These are phyloP conservation scores for Caenorhabditis tropicalis DNA, from an alignment of 1,140 invertebrate genomes.

Conservation along the genomic window DNA sequence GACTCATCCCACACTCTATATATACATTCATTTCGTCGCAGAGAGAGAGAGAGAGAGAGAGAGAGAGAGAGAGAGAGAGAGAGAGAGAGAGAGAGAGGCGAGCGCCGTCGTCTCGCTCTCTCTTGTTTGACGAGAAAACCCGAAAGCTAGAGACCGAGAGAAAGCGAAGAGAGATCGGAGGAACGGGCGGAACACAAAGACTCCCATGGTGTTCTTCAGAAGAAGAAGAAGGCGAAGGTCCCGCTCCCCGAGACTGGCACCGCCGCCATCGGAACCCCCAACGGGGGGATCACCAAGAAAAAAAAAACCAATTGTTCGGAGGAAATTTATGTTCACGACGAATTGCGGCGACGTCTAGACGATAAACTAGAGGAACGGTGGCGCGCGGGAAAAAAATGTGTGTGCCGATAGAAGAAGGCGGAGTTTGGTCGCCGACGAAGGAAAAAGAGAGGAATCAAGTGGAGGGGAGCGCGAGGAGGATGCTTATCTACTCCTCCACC, in stretches of 20 bases:
- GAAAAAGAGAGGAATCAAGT: background rate
- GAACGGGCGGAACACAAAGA: background rate
- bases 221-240: conserved; percentile 1
- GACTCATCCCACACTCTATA: background rate
- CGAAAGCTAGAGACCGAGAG: background rate
- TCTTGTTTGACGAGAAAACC: no score
- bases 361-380: no score
- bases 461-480: background rate
- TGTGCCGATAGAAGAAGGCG: background rate
- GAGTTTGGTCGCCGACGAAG: conserved; percentile 8
- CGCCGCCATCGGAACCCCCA: background rate
- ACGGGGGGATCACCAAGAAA: no score
- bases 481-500: background rate
- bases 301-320: background rate
- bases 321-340: conserved; percentile 16
- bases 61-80: background rate
- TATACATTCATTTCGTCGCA: background rate
- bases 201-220: background rate
- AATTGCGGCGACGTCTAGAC: no score
- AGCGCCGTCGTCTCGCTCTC: no score
- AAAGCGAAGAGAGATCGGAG: background rate
- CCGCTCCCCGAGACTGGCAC: conserved; percentile 34
- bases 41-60: background rate
- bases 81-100: background rate
- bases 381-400: background rate